Percentiles rank a stretch among this genome's conserved stretches.
Evolutionary conservation across 2,888 invertebrate species (phyloP).

Genomic region (Barypeithes pellucidus): DNA sequence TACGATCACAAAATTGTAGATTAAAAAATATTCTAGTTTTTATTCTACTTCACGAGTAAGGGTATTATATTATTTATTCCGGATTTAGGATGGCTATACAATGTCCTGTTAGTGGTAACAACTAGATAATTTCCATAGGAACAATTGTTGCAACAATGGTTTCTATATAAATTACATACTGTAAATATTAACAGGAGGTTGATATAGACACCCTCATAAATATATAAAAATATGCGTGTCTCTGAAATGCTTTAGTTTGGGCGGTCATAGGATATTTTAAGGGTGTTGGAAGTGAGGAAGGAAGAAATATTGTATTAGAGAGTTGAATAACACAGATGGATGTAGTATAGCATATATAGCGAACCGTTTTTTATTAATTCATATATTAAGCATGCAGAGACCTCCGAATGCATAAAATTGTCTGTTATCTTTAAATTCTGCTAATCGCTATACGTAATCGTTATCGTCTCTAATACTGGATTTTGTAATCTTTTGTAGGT

Average conservation of each 20-base stretch:
- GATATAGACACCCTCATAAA: too few relatives aligned
- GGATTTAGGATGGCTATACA: too few relatives aligned
- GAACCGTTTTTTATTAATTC: background rate
- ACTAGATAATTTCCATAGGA: too few relatives aligned
- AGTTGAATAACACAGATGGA: background rate
- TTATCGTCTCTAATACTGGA: background rate
- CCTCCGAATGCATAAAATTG: background rate
- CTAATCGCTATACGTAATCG: background rate
- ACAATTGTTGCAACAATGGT: too few relatives aligned
- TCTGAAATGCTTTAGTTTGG: constrained; percentile 19
- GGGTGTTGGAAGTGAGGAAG: background rate
- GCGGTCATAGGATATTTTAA: constrained; percentile 21
- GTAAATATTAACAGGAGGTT: too few relatives aligned
- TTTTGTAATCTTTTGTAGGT: background rate
- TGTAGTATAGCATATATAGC: background rate
- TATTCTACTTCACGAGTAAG: too few relatives aligned
- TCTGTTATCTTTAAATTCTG: background rate
- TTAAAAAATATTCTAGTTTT: too few relatives aligned
- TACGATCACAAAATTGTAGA: too few relatives aligned
- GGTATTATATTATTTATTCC: too few relatives aligned
- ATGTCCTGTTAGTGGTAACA: too few relatives aligned
- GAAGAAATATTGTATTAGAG: constrained; percentile 10
- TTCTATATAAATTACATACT: too few relatives aligned
- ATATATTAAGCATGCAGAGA: background rate
- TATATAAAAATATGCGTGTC: background rate